Base-by-base conservation (phyloP, 2,113 vertebrate species). In the Embiotoca jacksoni region DNA sequence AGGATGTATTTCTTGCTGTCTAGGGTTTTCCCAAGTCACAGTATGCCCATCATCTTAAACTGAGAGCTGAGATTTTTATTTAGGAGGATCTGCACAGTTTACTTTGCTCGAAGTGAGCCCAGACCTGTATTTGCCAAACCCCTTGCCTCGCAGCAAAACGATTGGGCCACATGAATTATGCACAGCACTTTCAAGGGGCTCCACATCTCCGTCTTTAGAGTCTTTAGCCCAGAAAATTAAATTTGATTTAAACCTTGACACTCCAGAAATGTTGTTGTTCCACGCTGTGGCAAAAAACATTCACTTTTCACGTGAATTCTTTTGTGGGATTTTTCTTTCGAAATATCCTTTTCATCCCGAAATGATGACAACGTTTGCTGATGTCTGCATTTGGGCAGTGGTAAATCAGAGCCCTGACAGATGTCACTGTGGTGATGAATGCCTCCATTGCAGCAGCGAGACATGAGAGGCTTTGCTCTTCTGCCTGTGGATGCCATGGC, bases 341-440 rank as follows among this genome's bases (percentile, higher is more conserved):
- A 73, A 44, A 66, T 6, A 32, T 50, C 13, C 33, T 53, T 65
- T 78, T 72, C 54, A 76, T 63, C 47, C 35, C 52, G 31, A 79
- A 81, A 82, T 0, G 16, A 62, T 63, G 14, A 57, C 50, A 50
- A 39, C 2, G 41, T 57, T 59, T 77, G 83, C 72, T 78, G 75
- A 83, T 65, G 75, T 80, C 50, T 84, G 72, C 67, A 52, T 77
- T 81, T 69, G 62, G 64, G 39, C 1, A 58, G 75, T 3, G 62
- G 70, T 59, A 53, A 78, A 75, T 88, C 78, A 82, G 54, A 8
- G 7, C 23, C 15, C 41, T 84, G 85, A 76, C 84, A 86, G 66
- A 86, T 84, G 85, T 74, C 87, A 74, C 56, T 55, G 63, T 61
- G 7, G 67, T 83, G 83, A 87, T 86, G 65, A 84, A 89, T 78